Evolutionary conservation across 1,140 invertebrate genomes (phyloP), one percentile per base, ranked within the genome.

Genomic region (Maconellicoccus hirsutus): DNA sequence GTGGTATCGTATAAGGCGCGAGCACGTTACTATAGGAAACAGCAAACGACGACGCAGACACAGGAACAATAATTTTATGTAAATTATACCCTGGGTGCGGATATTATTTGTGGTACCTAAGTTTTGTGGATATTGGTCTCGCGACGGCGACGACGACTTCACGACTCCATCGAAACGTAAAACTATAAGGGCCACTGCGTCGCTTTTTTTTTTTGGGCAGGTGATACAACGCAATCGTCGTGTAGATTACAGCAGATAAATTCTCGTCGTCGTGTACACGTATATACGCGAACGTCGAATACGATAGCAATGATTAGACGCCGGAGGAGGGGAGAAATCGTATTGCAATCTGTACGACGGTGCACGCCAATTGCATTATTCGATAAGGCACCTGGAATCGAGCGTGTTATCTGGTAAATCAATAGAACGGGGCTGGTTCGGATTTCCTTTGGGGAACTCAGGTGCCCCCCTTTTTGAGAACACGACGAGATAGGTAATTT

Each of bases 201-300:
- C 12, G n/a, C n/a, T n/a, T n/a, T n/a, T n/a, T n/a, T n/a, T 52
- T 52, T 52, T 52, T 52, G n/a, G 42, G 42, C 42, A 52, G 42
- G 42, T 52, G 42, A 16, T 52, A 52, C 42, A 16, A 52, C 33
- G 42, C 42, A 14, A 19, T 52, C 42, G 42, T 52, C 29, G 42
- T 52, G n/a, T 52, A 52, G 42, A 52, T 52, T 52, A 52, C 42
- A 52, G n/a, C 42, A 52, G 42, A 52, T 52, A 52, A 52, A 52
- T 52, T 52, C 12, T n/a, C n/a, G n/a, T n/a, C 33, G 33, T 38
- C 33, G 33, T 38, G n/a, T 52, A 52, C 10, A 52, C 2, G 42
- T n/a, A n/a, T n/a, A n/a, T n/a, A n/a, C n/a, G n/a, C n/a, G n/a
- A n/a, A n/a, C n/a, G n/a, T n/a, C n/a, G n/a, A n/a, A n/a, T n/a